phyloP scores from a whole-genome alignment of 2,888 invertebrate genomes.

The Perdita meconis region DNA sequence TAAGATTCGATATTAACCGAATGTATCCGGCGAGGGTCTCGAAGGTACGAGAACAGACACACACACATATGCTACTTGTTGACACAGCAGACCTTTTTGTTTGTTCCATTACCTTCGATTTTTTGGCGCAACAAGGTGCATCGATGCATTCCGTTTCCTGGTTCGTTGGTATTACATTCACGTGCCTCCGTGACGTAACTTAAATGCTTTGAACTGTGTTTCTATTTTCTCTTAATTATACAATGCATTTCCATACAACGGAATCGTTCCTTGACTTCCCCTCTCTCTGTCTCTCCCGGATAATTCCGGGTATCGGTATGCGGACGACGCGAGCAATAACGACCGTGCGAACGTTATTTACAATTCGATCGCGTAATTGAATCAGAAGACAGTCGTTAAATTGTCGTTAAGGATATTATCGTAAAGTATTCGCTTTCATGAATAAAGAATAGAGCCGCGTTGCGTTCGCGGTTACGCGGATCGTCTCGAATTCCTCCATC shows the following conservation, averaged over 20 bases:
- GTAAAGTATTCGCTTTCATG: not conserved
- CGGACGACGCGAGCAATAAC: not conserved
- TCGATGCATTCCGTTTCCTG: not conserved
- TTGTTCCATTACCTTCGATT: not conserved
- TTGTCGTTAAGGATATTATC: not conserved
- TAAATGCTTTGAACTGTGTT: not conserved
- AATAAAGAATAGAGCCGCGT: not conserved
- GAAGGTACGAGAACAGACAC: slow-evolving; percentile 52
- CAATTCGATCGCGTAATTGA: not conserved
- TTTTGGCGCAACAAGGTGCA: not conserved
- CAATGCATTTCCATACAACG: not conserved
- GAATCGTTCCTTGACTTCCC: too few relatives aligned
- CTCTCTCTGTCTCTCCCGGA: too few relatives aligned
- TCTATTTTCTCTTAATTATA: not conserved
- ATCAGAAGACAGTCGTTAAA: not conserved
- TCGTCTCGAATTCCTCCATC: too few relatives aligned
- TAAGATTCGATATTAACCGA: slow-evolving; percentile 43
- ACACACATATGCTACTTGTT: slow-evolving; percentile 2
- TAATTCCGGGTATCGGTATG: too few relatives aligned
- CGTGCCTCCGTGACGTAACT: not conserved
- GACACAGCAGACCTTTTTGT: not conserved
- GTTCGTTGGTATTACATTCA: not conserved
- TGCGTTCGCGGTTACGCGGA: too few relatives aligned
- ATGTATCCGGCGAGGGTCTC: slow-evolving; percentile 55
- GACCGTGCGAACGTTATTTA: not conserved